Evolutionary conservation across 2,888 invertebrate genomes (phyloP), one percentile per base, ranked within the genome.

Genomic region (Tricholauxania praeusta): DNA sequence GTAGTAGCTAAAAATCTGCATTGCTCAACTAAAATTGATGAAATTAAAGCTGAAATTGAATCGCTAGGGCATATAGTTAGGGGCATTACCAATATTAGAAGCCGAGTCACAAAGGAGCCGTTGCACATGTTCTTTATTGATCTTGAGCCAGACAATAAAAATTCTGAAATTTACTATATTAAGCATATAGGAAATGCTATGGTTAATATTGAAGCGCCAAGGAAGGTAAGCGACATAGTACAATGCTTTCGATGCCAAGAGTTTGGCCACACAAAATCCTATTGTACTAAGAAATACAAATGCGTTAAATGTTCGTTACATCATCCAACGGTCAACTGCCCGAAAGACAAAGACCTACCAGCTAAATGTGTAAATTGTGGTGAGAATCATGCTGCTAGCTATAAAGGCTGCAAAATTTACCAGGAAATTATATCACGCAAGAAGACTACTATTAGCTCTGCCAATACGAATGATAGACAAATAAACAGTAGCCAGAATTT

Each of bases 1-100:
- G n/a, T n/a, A n/a, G 73, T 73, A 7, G 51, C 72, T 10, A 73
- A 75, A 48, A 67, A 65, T 57, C 19, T 75, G 8, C 73, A 72
- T 47, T 51, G 49, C 48, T 57, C 75, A n/a, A 72, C 72, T 1
- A 53, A 60, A 12, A n/a, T 68, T 17, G 22, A 2, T 8, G 62
- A 72, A 51, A 55, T 68, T 19, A 69, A 70, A 72, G 28, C 47
- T 14, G 62, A n/a, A 15, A 48, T 70, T 5, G 70, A 74, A 74
- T 22, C 52, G 14, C 32, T 63, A 19, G 71, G 73, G 6, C 69
- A 75, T 53, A 22, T 67, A 60, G 72, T 75, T 15, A n/a, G n/a
- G n/a, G n/a, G n/a, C n/a, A n/a, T n/a, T n/a, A n/a, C n/a, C n/a
- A n/a, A n/a, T n/a, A n/a, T n/a, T n/a, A n/a, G n/a, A n/a, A n/a